Evolutionary conservation across 1,140 invertebrate species (phyloP), one percentile per base, ranked within the genome.

Genomic region (Parapsyche elsis): DNA sequence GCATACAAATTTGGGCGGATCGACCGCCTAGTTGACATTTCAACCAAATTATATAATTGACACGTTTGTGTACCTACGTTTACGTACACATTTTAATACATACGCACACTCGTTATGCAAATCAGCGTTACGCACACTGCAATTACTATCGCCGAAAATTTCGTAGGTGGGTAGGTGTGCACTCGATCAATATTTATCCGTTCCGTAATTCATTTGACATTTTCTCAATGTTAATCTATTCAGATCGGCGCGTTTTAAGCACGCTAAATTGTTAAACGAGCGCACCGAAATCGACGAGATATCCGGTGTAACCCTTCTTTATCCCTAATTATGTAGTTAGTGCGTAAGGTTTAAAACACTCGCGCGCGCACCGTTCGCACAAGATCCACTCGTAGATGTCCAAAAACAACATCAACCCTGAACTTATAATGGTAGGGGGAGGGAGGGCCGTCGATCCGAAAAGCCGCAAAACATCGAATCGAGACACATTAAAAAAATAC

Each of bases 381-480:
- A 16, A 57, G 53, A 57, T 16, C 10, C 53, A 57, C 53, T 21
- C 14, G 19, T 16, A 57, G 19, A 57, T 21, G 19, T 57, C 19
- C 14, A 16, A 57, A 57, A 57, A 46, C 4, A 30, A 19, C 14
- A 46, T 46, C 16, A n/a, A 24, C 71, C 45, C n/a, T 16, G 45
- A 75, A 44, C 24, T 57, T 46, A 75, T 75, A 75, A 75, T 75
- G 21, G 71, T 49, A 38, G 30, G 7, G 30, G 7, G 30, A 38
- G 30, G 30, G 30, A 38, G 30, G n/a, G 73, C 7, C 73, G 23
- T 46, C 16, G 59, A 24, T 61, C 59, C n/a, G 10, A 57, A 75
- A 75, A 57, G 73, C 73, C 49, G 73, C 73, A 75, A 26, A 75
- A 24, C 64, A 67, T 24, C 16, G 24, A 26, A 26, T 75, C 26